Evolutionary conservation across 2,888 invertebrate species (phyloP), one percentile per base, ranked within the genome.

Genomic region (Serrognathus titanus): DNA sequence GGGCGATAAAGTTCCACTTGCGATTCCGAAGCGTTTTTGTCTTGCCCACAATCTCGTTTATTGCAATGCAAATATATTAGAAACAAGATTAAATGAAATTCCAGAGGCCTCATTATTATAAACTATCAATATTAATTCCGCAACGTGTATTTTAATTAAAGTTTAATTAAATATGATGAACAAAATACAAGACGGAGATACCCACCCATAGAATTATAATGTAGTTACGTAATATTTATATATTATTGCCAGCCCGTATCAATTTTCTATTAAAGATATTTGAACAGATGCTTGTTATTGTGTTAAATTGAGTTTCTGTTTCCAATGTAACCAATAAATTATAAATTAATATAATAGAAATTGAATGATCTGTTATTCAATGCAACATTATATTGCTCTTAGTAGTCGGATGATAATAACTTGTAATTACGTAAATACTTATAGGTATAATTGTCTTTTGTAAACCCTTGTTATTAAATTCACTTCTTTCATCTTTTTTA

Each of bases 401-500:
- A 43, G 43, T 43, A 43, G 51, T 51, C 45, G 35, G 12, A 48
- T 59, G 60, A 51, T 60, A 57, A 59, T 52, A 55, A 58, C 48
- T 53, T 45, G 41, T 51, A 58, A 58, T 58, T 58, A 58, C 51
- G 43, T 55, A 58, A 58, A 55, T 62, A 58, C 56, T 57, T 58
- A 58, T 58, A 62, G 58, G 56, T 51, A 62, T 53, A 58, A 61
- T 57, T 59, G 57, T 51, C 61, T 52, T 57, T 54, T 58, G 45
- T n/a, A n/a, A 53, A 53, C 54, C 37, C 54, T 52, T 55, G 56
- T 52, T 52, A 56, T 56, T 57, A 57, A 53, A 52, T 47, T 49
- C 43, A 41, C 52, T 41, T 53, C 48, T 53, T 56, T 39, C 51
- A 48, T 48, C 31, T 48, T 12, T 8, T 31, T 16, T 48, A 53